phyloP scores from a whole-genome alignment of 2,888 invertebrate species.

The Brachycybe producta region DNA sequence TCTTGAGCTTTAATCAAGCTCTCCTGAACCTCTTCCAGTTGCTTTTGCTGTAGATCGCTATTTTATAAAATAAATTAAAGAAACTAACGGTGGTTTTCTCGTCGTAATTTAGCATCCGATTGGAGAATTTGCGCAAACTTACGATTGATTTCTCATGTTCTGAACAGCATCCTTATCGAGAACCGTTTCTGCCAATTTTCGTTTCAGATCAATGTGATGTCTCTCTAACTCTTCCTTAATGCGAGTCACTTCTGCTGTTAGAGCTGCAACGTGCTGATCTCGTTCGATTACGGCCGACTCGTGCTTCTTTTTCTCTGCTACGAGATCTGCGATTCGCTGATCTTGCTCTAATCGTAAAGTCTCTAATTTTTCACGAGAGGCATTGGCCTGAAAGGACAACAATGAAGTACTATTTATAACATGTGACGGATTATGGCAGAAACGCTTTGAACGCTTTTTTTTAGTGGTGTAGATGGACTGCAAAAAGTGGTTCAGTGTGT shows the following conservation, averaged over 20 bases:
- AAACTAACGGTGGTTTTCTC: neutral
- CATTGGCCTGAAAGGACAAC: no score
- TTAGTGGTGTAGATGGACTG: no score
- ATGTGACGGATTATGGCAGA: no score
- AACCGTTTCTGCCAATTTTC: constrained; percentile 22
- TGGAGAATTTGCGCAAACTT: constrained; percentile 5
- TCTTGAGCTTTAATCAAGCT: no score
- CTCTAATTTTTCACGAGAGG: no score
- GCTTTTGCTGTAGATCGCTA: neutral
- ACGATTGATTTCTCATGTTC: constrained; percentile 22
- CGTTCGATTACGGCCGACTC: constrained; percentile 18
- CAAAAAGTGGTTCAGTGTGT: no score
- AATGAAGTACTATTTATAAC: no score
- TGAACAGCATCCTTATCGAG: constrained; percentile 22
- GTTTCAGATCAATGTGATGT: constrained; percentile 22
- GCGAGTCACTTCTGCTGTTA: constrained; percentile 24
- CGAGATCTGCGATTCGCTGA: constrained; percentile 7
- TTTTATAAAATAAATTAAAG: neutral
- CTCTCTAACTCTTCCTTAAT: constrained; percentile 22
- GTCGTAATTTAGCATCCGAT: neutral
- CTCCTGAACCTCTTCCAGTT: no score
- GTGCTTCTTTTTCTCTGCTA: constrained; percentile 14
- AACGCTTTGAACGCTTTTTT: no score
- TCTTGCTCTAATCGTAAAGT: neutral
- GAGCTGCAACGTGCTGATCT: constrained; percentile 20